Evolutionary conservation across 1,140 invertebrate genomes (phyloP).

Genomic region (Orussus abietinus): DNA sequence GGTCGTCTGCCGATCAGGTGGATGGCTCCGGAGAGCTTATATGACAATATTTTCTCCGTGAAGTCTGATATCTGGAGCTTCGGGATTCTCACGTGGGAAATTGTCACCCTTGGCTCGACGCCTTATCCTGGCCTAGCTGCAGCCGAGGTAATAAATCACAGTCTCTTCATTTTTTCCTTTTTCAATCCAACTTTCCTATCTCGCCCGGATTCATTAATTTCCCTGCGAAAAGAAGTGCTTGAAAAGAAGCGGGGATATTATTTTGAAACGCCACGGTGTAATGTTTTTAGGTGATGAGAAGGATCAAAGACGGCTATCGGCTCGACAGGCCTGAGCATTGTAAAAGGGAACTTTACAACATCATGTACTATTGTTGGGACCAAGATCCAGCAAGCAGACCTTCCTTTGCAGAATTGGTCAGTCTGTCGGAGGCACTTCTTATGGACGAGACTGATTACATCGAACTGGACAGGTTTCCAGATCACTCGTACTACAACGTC

Average conservation of each 20-base stretch:
- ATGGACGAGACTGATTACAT: constrained; percentile 90
- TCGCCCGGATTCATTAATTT: too few relatives aligned
- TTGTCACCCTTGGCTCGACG: constrained; percentile 86
- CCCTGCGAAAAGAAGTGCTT: too few relatives aligned
- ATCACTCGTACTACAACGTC: constrained; percentile 92
- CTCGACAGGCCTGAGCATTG: constrained; percentile 88
- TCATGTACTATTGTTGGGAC: constrained; percentile 93
- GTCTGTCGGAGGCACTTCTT: constrained; percentile 74
- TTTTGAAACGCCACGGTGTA: not conserved
- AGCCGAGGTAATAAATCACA: constrained; percentile 62
- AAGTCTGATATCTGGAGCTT: constrained; percentile 94
- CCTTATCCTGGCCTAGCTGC: constrained; percentile 85
- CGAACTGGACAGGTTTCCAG: constrained; percentile 86
- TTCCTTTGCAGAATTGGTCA: constrained; percentile 73
- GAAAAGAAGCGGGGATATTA: not conserved
- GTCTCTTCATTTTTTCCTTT: not conserved
- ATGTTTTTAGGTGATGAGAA: constrained; percentile 57
- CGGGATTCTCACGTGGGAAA: constrained; percentile 89
- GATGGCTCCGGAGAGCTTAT: constrained; percentile 93
- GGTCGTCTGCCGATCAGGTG: constrained; percentile 71
- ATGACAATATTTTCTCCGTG: constrained; percentile 85
- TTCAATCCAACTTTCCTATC: too few relatives aligned
- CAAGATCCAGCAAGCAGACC: constrained; percentile 74
- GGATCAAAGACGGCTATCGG: constrained; percentile 70
- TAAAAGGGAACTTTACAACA: constrained; percentile 83